A percentile compares a stretch with the other conserved stretches of the same genome.
phyloP scores from a whole-genome alignment of 2,888 invertebrate genomes.

The Eupithecia pulchellata region DNA sequence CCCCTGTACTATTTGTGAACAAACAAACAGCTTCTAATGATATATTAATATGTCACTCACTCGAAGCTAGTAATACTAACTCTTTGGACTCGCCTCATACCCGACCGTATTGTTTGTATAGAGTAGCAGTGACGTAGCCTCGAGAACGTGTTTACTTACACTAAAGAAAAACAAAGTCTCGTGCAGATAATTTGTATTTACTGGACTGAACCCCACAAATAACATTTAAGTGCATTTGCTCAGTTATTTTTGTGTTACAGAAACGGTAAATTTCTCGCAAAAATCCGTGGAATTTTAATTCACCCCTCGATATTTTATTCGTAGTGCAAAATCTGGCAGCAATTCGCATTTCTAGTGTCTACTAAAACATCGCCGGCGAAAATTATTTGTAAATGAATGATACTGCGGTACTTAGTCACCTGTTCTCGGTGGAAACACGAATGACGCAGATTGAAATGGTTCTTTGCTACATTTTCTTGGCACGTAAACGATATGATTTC shows the following conservation, averaged over 20 bases:
- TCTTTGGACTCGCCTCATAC: constrained; percentile 46
- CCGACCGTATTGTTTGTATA: constrained; percentile 44
- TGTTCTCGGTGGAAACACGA: constrained; percentile 41
- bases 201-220: constrained; percentile 14
- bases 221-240: constrained; percentile 4
- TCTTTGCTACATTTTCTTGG: constrained; percentile 53
- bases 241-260: constrained; percentile 17
- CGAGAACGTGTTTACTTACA: constrained; percentile 51
- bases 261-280: constrained; percentile 14
- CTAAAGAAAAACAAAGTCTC: constrained; percentile 13
- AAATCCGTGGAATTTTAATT: constrained; percentile 21
- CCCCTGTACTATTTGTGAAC: constrained; percentile 62
- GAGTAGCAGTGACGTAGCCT: constrained; percentile 53
- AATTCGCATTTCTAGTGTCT: constrained; percentile 23
- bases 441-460: constrained; percentile 56
- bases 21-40: constrained; percentile 60
- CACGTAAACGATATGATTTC: constrained; percentile 53
- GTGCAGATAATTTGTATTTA: constrained; percentile 3
- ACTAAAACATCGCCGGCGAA: constrained; percentile 21
- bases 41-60: constrained; percentile 43
- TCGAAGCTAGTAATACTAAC: constrained; percentile 20
- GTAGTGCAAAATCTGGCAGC: constrained; percentile 26
- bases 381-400: constrained; percentile 28
- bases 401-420: constrained; percentile 41
- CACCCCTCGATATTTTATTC: constrained; percentile 20